Evolutionary conservation across 2,113 vertebrate species (phyloP).

Genomic region (Albula glossodonta): DNA sequence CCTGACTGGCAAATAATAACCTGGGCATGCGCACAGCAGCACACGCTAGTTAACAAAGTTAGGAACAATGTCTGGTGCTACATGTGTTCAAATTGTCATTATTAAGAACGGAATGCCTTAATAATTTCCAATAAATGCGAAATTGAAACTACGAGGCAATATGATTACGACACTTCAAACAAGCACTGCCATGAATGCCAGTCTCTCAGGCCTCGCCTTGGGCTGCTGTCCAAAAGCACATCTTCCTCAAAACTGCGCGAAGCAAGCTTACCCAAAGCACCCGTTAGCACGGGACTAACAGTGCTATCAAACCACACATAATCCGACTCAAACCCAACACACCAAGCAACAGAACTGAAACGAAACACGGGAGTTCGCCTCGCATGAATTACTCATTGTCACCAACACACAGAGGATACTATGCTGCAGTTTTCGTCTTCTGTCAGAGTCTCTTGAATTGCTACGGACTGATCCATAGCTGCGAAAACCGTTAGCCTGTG

Average conservation of each 20-base stretch:
- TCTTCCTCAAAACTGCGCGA: slow-evolving; percentile 18
- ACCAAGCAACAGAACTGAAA: background rate
- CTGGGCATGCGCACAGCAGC: slow-evolving; percentile 12
- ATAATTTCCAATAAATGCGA: background rate
- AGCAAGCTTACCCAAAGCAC: background rate
- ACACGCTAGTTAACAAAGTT: background rate
- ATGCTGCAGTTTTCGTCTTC: slow-evolving; percentile 73
- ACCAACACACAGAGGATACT: slow-evolving; percentile 77
- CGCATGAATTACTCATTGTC: background rate
- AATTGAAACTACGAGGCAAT: background rate
- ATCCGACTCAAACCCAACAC: background rate
- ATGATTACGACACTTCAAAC: background rate
- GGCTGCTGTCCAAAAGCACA: background rate
- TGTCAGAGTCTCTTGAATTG: slow-evolving; percentile 82
- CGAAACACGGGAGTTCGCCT: background rate
- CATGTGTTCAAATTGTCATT: background rate
- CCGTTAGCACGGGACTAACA: background rate
- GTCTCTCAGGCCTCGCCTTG: slow-evolving; percentile 9
- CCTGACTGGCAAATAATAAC: background rate
- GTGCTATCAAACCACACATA: background rate
- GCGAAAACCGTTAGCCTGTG: slow-evolving; percentile 7
- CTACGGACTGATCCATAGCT: slow-evolving; percentile 88
- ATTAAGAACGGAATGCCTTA: no score
- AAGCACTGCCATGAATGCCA: background rate
- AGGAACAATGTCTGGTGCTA: background rate